Conservation (phyloP, 2,113 vertebrate species). For the Solea senegalensis region DNA sequence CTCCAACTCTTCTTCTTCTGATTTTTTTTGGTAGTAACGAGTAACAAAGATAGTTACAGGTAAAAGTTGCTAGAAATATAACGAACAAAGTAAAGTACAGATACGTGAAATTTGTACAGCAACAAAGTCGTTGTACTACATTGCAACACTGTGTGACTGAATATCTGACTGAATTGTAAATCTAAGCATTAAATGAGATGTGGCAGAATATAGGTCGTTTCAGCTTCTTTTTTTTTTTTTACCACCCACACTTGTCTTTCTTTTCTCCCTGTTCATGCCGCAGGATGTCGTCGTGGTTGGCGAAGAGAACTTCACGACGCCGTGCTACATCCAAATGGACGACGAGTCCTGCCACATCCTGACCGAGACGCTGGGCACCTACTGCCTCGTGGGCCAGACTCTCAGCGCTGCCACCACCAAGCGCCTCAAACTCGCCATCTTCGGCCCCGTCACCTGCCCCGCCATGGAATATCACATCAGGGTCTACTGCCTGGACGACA, state of each 20-base stretch:
- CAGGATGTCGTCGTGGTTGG: constrained; percentile 95
- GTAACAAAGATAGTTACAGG: too few relatives aligned
- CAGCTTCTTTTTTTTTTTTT: background rate
- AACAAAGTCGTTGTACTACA: too few relatives aligned
- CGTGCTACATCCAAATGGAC: constrained; percentile 96
- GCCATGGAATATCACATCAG: constrained; percentile 94
- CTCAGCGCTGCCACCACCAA: constrained; percentile 92
- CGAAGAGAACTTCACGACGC: constrained; percentile 96
- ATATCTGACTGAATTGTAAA: background rate
- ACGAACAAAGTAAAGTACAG: too few relatives aligned
- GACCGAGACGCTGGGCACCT: constrained; percentile 93
- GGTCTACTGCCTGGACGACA: constrained; percentile 97
- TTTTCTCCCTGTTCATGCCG: background rate
- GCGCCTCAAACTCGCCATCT: constrained; percentile 94
- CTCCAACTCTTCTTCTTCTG: too few relatives aligned
- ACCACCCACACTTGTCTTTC: background rate
- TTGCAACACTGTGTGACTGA: background rate
- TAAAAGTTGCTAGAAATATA: too few relatives aligned
- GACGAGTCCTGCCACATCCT: constrained; percentile 94
- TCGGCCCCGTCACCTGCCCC: constrained; percentile 90
- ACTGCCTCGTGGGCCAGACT: constrained; percentile 91
- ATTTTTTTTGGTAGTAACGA: too few relatives aligned
- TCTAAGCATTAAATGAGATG: background rate
- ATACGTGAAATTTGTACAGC: too few relatives aligned
- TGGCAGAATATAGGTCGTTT: background rate